A percentile compares a stretch with the other conserved stretches of the same genome.
phyloP scores from a whole-genome alignment of 2,113 vertebrate species.

The Corythoichthys intestinalis region DNA sequence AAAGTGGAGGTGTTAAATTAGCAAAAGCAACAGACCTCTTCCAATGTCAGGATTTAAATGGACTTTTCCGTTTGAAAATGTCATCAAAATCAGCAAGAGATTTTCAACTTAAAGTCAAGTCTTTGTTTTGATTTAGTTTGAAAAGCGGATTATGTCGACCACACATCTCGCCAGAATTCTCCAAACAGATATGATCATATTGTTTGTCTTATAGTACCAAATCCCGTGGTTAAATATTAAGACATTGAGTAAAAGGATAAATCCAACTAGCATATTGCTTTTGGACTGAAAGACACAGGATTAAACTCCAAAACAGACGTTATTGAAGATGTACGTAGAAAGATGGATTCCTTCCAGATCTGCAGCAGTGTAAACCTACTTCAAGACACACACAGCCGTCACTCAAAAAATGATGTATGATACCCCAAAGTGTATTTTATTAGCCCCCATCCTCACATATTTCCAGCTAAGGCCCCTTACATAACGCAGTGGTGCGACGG shows the following conservation, averaged over 20 bases:
- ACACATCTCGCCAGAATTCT: neutral
- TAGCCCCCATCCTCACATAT: conserved; percentile 14
- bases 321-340: neutral
- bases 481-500: neutral
- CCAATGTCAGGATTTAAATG: conserved; percentile 16
- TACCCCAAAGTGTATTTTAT: conserved; percentile 35
- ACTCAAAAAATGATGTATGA: conserved; percentile 18
- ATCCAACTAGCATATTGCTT: neutral
- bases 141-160: neutral
- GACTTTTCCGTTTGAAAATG: neutral
- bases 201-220: neutral
- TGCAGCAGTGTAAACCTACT: neutral
- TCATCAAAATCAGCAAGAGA: neutral
- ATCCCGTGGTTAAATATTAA: neutral
- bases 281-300: conserved; percentile 1
- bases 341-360: neutral
- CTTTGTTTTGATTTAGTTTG: neutral
- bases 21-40: conserved; percentile 10
- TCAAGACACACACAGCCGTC: conserved; percentile 15
- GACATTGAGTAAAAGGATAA: neutral
- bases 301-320: neutral
- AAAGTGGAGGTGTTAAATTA: conserved; percentile 8
- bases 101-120: neutral
- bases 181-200: neutral
- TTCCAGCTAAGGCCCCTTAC: conserved; percentile 8